These are phyloP conservation scores for Prosapia bicincta DNA, from an alignment of 2,888 invertebrate genomes.

Conservation along the genomic window DNA sequence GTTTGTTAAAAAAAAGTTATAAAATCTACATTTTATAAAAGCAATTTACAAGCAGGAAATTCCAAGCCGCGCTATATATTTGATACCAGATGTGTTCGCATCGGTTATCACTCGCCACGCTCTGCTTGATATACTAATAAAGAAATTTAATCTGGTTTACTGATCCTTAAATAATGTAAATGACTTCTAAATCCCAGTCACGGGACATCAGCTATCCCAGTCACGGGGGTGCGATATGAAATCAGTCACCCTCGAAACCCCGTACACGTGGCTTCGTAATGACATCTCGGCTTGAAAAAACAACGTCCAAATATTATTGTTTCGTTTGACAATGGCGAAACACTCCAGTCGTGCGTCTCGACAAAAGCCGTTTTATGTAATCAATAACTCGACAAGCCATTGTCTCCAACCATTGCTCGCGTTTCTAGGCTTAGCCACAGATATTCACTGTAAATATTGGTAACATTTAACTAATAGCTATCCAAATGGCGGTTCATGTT, in stretches of 20 bases:
- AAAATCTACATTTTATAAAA: no score
- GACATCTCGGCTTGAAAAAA: not conserved
- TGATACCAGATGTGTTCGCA: not conserved
- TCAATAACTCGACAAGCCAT: not conserved
- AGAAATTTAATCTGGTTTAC: not conserved
- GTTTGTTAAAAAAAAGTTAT: no score
- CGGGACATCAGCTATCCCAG: not conserved
- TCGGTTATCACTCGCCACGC: not conserved
- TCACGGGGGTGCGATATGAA: not conserved
- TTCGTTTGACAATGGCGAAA: constrained; percentile 8
- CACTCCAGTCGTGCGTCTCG: not conserved
- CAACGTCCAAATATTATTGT: constrained; percentile 21
- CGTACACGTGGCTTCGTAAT: not conserved
- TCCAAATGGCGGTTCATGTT: no score
- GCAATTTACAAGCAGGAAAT: no score
- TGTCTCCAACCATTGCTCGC: not conserved
- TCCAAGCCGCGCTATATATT: no score
- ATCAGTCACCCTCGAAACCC: not conserved
- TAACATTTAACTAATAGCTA: no score
- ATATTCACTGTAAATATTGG: no score
- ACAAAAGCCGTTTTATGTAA: not conserved
- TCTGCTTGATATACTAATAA: not conserved
- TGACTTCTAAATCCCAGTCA: not conserved
- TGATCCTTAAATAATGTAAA: constrained; percentile 2
- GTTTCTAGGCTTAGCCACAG: not conserved